Evolutionary conservation across 2,113 vertebrate genomes (phyloP).

Genomic region (Nymphicus hollandicus): DNA sequence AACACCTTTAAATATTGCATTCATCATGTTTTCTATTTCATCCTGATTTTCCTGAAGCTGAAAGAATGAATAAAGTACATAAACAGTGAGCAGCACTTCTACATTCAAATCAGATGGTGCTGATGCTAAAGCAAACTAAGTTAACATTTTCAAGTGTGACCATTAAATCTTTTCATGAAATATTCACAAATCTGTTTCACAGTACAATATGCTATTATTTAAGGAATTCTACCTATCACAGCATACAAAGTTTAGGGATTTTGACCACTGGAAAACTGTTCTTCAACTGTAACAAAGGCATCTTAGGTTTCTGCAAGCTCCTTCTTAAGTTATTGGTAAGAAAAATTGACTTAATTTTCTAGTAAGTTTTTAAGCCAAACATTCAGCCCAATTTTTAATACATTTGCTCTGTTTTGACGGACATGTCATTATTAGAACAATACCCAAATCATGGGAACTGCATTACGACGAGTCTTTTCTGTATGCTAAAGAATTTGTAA

Average conservation of each 20-base stretch:
- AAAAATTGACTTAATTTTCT: neutral
- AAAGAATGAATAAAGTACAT: slow-evolving; percentile 57
- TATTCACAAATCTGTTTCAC: neutral
- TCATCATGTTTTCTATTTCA: slow-evolving; percentile 99
- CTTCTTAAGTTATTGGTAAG: neutral
- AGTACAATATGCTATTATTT: neutral
- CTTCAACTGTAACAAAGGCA: neutral
- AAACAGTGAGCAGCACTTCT: neutral
- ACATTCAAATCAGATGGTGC: neutral
- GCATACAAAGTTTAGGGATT: neutral
- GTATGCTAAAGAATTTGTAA: neutral
- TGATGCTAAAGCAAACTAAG: neutral
- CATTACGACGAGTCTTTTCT: neutral
- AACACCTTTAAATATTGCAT: slow-evolving; percentile 99
- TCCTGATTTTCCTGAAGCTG: slow-evolving; percentile 99
- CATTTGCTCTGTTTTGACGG: neutral
- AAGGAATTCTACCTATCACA: neutral
- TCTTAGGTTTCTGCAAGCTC: neutral
- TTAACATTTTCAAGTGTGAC: neutral
- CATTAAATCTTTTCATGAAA: neutral
- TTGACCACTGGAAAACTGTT: neutral
- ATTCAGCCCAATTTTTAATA: neutral
- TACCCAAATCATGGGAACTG: neutral
- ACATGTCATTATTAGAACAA: neutral
- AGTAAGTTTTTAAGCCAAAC: neutral